These are phyloP conservation scores for Sphecodes monilicornis DNA, from an alignment of 2,888 invertebrate species.

Conservation along the genomic window DNA sequence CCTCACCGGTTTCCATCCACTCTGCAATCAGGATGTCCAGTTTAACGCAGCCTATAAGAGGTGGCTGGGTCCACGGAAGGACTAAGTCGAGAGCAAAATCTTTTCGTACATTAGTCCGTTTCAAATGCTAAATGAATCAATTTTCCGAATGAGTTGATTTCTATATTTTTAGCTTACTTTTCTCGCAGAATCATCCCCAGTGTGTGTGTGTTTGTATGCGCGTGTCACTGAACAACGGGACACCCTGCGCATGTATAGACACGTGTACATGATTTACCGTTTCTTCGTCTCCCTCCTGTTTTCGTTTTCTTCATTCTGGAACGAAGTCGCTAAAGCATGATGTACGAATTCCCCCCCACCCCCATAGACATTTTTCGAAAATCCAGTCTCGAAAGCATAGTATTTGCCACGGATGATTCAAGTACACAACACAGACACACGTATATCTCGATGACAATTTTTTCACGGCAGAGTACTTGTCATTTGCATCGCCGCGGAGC, in stretches of 20 bases:
- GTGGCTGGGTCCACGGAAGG: background rate
- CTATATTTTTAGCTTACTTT: background rate
- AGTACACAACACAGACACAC: background rate
- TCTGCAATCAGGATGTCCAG: background rate
- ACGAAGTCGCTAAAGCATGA: slow-evolving; percentile 12
- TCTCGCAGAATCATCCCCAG: background rate
- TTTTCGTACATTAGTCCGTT: background rate
- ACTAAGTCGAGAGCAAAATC: background rate
- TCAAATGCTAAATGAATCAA: too few species aligned
- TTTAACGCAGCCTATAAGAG: background rate
- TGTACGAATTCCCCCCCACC: slow-evolving; percentile 3
- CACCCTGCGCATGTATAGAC: background rate
- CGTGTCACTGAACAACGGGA: background rate
- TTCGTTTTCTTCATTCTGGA: background rate
- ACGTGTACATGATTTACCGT: slow-evolving; percentile 35
- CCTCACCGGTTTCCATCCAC: background rate
- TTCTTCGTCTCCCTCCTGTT: slow-evolving; percentile 9
- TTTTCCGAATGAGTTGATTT: background rate
- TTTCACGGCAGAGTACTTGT: slow-evolving; percentile 47
- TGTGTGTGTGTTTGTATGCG: too few species aligned
- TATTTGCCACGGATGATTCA: slow-evolving; percentile 16
- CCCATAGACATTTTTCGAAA: background rate
- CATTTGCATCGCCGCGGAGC: slow-evolving; percentile 19
- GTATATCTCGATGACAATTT: slow-evolving; percentile 12
- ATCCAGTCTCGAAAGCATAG: background rate